Evolutionary conservation across 2,113 vertebrate species (phyloP).

Genomic region (Colistium nudipinnis): DNA sequence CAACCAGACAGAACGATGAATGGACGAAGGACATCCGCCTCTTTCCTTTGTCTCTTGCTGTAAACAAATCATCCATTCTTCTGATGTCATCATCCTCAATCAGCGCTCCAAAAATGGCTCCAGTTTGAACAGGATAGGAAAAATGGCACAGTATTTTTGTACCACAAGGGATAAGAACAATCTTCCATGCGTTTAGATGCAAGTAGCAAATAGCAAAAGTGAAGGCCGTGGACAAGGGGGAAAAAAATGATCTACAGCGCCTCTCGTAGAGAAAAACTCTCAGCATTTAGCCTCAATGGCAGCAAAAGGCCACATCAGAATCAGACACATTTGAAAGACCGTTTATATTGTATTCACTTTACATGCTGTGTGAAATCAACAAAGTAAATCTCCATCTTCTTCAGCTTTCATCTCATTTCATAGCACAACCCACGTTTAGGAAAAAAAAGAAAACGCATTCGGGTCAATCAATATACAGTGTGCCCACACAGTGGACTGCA

Average conservation of each 20-base stretch:
- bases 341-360: background rate
- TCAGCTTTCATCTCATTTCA: slow-evolving; percentile 49
- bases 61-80: slow-evolving; percentile 38
- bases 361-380: slow-evolving; percentile 29
- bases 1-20: slow-evolving; percentile 47
- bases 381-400: slow-evolving; percentile 43
- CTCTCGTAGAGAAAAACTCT: slow-evolving; percentile 44
- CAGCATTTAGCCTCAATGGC: slow-evolving; percentile 30
- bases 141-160: background rate
- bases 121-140: slow-evolving; percentile 9
- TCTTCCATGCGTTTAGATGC: background rate
- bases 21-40: slow-evolving; percentile 34
- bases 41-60: slow-evolving; percentile 38
- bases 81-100: slow-evolving; percentile 16
- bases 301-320: slow-evolving; percentile 27
- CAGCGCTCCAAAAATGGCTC: slow-evolving; percentile 20
- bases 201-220: background rate
- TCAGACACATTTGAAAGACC: background rate
- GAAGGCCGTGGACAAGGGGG: too few species aligned
- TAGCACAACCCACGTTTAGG: slow-evolving; percentile 31
- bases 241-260: background rate
- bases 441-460: slow-evolving; percentile 16
- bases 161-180: slow-evolving; percentile 9
- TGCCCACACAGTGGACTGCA: slow-evolving; percentile 18
- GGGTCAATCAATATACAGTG: slow-evolving; percentile 53